A percentile compares a stretch with the other conserved stretches of the same genome.
These are phyloP conservation scores for Oryzias melastigma DNA, from an alignment of 2,113 vertebrate genomes.

Conservation along the genomic window DNA sequence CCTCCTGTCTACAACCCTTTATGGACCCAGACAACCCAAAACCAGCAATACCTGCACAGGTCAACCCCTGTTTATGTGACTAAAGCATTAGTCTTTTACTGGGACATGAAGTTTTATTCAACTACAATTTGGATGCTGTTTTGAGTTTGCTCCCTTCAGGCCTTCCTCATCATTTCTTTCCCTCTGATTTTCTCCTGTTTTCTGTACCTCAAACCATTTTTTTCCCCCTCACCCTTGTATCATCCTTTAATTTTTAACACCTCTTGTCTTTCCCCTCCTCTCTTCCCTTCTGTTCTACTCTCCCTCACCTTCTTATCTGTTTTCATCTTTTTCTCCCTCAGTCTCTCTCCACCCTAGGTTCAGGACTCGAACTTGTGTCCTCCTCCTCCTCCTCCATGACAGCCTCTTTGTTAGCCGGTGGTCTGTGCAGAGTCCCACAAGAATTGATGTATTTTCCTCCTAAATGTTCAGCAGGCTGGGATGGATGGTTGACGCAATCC, in stretches of 20 bases:
- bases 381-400: conserved; percentile 28
- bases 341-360: conserved; percentile 44
- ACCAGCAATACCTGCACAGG: too few relatives aligned
- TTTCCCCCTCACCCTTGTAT: conserved; percentile 38
- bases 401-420: conserved; percentile 59
- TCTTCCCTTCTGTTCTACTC: conserved; percentile 23
- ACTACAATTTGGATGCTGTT: conserved; percentile 57
- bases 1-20: too few relatives aligned
- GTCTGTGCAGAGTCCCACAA: conserved; percentile 53
- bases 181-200: conserved; percentile 8
- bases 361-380: conserved; percentile 37
- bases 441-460: conserved; percentile 61
- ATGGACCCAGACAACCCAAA: too few relatives aligned
- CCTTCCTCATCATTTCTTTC: conserved; percentile 34
- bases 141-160: conserved; percentile 50
- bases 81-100: background rate
- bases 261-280: conserved; percentile 18
- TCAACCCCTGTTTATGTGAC: background rate
- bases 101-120: conserved; percentile 40
- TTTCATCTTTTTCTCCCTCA: conserved; percentile 44
- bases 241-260: conserved; percentile 51
- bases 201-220: conserved; percentile 39
- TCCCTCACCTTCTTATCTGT: conserved; percentile 50
- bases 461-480: conserved; percentile 30
- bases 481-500: conserved; percentile 54